Conservation (phyloP, 2,888 invertebrate species). For the Zootermopsis nevadensis region DNA sequence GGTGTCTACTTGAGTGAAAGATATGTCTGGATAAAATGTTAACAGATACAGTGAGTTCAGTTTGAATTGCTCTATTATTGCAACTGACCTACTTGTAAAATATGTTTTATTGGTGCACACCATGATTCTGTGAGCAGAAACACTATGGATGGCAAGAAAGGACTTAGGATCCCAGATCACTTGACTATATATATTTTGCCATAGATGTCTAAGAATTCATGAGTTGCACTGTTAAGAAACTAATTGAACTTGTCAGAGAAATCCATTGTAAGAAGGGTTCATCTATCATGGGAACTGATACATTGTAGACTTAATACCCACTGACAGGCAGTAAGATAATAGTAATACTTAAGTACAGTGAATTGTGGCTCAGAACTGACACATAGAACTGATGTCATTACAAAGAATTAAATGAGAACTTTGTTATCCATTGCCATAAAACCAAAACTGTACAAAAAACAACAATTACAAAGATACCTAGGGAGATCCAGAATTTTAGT, state of each 20-base stretch:
- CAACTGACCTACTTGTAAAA: not conserved
- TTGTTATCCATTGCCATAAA: not conserved
- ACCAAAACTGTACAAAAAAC: not conserved
- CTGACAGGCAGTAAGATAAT: not conserved
- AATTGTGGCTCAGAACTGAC: not conserved
- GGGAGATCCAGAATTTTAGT: not conserved
- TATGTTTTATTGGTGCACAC: too few species aligned
- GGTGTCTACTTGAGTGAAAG: conserved; percentile 1
- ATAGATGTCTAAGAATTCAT: not conserved
- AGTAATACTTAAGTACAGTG: not conserved
- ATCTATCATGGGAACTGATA: not conserved
- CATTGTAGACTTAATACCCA: not conserved
- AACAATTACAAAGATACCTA: not conserved
- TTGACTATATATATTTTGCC: not conserved
- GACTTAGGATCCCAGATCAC: too few species aligned
- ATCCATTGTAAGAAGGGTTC: not conserved
- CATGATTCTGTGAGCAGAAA: too few species aligned
- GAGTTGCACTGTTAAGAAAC: not conserved
- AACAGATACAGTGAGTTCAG: too few species aligned
- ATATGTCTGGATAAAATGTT: not conserved
- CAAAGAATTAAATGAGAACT: not conserved
- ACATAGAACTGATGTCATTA: not conserved
- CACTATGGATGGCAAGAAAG: too few species aligned
- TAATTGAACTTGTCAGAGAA: not conserved
- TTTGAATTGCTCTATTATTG: not conserved